Base-by-base conservation (phyloP, 1,140 invertebrate genomes). In the Neodiprion virginianus region DNA sequence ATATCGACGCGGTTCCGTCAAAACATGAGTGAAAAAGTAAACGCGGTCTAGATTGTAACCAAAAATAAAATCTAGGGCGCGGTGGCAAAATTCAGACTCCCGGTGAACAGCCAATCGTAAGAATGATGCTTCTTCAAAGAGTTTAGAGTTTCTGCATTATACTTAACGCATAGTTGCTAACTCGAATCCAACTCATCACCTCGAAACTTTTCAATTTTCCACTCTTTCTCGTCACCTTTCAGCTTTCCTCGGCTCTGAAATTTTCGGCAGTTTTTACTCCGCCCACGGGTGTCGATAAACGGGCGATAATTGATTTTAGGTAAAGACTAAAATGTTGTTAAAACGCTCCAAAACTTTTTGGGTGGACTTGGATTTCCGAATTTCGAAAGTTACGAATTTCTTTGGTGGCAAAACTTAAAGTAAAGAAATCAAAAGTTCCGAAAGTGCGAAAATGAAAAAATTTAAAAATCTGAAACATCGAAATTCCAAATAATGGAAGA, bases 21-120 rank as follows among this genome's bases (percentile, higher is more conserved):
- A 61, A 61, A 61, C 53, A 40, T 40, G 28, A 61, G 53, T 61
- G 11, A 61, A 61, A 61, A 61, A 61, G n/a, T 61, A 61, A 61
- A 61, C 11, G 11, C 53, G 53, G 53, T 61, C 53, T 17, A 61
- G 53, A 61, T 61, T 61, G 5, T 61, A 5, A 14, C n/a, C n/a
- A 61, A 61, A 61, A 61, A 61, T 61, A 61, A 61, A 61, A 61
- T 61, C 11, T 61, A 61, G 53, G 53, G n/a, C 53, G 11, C 53
- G n/a, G 53, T 61, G n/a, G 53, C 8, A 17, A 61, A 61, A 61
- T 61, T 61, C 11, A 61, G 8, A 61, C 53, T 12, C 53, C 11
- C 53, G n/a, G 53, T 61, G 53, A 61, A 8, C 53, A 17, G 8
- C 7, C 5, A 14, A 61, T 61, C 11, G 11, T 12, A 61, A 61